A percentile compares a stretch with the other conserved stretches of the same genome.
Conservation (phyloP, 1,140 invertebrate species). For the Cotesia typhae region DNA sequence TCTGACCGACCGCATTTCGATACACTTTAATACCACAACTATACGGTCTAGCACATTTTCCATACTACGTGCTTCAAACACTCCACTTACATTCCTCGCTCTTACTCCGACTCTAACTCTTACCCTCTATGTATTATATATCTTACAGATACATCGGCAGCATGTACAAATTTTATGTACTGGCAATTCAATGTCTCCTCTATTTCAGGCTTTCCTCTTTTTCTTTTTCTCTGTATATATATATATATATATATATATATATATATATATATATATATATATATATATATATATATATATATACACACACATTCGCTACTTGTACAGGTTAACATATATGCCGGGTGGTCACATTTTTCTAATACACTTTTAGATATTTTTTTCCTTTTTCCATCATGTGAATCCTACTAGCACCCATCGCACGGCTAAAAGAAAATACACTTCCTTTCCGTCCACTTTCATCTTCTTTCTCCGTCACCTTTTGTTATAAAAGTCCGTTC, state of each 20-base stretch:
- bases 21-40: conserved; percentile 2
- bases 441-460: conserved; percentile 11
- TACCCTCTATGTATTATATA: conserved; percentile 4
- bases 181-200: no score
- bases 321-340: background rate
- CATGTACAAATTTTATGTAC: conserved; percentile 35
- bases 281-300: conserved; percentile 4
- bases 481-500: conserved; percentile 19
- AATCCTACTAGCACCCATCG: no score
- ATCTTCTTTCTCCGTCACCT: conserved; percentile 5
- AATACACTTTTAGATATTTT: conserved; percentile 31
- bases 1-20: conserved; percentile 21
- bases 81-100: conserved; percentile 35
- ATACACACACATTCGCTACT: conserved; percentile 2
- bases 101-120: conserved; percentile 13
- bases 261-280: background rate
- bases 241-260: conserved; percentile 6
- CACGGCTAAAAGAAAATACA: conserved; percentile 36
- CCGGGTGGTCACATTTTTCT: conserved; percentile 32
- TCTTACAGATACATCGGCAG: conserved; percentile 41
- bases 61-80: conserved; percentile 12
- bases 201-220: background rate
- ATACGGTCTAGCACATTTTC: background rate
- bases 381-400: no score
- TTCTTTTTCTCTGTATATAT: background rate